Evolutionary conservation across 2,797 vertebrate species (phyloP).

Genomic region (Megaceryle alcyon): DNA sequence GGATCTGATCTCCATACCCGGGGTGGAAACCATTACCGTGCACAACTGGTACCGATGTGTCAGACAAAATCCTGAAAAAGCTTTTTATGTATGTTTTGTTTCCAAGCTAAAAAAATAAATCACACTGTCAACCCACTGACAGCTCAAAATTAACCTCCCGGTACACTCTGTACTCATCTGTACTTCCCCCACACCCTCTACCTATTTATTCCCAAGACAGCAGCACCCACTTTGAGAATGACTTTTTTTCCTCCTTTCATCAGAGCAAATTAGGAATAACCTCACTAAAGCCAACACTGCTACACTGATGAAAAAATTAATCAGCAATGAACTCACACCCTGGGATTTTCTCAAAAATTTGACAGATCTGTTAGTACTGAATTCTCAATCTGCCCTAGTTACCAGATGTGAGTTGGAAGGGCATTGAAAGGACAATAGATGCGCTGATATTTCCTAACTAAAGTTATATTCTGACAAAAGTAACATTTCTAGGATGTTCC

Average conservation of each 20-base stretch:
- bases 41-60: neutral
- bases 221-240: neutral
- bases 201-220: neutral
- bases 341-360: conserved; percentile 63
- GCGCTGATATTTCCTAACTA: neutral
- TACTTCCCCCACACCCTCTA: neutral
- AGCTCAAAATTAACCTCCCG: conserved; percentile 4
- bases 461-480: neutral
- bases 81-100: neutral
- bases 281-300: conserved; percentile 11
- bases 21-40: neutral
- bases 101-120: neutral
- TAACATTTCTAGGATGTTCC: neutral
- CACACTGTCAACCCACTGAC: neutral
- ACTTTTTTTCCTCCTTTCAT: neutral
- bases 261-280: conserved; percentile 5
- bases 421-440: conserved; percentile 54
- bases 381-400: conserved; percentile 58
- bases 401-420: conserved; percentile 5
- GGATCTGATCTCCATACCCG: neutral
- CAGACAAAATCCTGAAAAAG: neutral
- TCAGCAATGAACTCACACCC: conserved; percentile 37
- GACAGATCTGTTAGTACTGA: conserved; percentile 55
- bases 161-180: neutral
- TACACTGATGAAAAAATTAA: conserved; percentile 41